Base-by-base conservation (phyloP, 2,888 invertebrate genomes). In the Rhopalosiphum nymphaeae region DNA sequence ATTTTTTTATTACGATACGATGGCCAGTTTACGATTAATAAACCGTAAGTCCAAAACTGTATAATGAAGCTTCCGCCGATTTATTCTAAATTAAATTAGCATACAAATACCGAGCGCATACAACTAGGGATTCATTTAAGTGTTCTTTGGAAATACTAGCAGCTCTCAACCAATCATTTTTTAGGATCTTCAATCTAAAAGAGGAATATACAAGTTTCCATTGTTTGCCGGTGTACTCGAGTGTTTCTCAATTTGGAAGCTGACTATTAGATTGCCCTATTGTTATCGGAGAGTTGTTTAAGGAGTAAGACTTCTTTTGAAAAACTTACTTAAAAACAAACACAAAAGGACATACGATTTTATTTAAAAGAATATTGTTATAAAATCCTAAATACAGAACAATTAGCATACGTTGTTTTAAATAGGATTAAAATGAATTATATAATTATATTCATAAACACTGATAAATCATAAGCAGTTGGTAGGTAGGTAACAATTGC, bases 201-300 rank as follows among this genome's bases (percentile, higher is more conserved):
- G 44, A 93, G 56, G 56, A 89, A 89, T 93, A 53, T 86, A 86
- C 93, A 44, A 93, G 44, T 89, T 44, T 56, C 89, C 89, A 93
- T 93, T 93, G 93, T 93, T 93, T 84, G 88, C 21, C 26, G 25
- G 49, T 29, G 10, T 56, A 84, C 91, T 91, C 85, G 42, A 85
- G 84, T 86, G 84, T 86, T 78, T 86, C 93, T 89, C 84, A 44
- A 93, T 93, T 93, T 89, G 89, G 93, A 89, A 89, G n/a, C 84
- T 56, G 92, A 42, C 36, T 92, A 89, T 57, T 87, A 84, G 56
- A 88, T 93, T 84, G 78, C 53, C 25, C 89, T 46, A 93, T 93
- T 93, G 93, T 93, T 89, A 49, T 67, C 78, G 42, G 11, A 1
- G 44, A 89, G 44, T 89, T 53, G 53, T 89, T 93, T 49, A 61